Evolutionary conservation across 2,113 vertebrate species (phyloP).

Genomic region (Ellobius talpinus): DNA sequence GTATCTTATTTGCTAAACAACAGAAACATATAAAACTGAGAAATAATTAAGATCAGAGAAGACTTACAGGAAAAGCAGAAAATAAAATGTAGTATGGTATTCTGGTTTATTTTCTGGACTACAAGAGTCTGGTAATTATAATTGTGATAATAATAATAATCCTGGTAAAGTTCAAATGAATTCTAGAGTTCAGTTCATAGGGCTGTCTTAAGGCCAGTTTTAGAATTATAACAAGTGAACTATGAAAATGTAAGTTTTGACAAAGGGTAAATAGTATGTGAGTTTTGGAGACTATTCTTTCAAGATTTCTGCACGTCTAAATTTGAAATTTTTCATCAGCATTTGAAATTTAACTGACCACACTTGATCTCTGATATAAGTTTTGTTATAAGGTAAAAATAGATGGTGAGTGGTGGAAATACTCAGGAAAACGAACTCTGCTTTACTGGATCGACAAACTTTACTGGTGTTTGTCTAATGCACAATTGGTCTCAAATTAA

Average conservation of each 20-base stretch:
- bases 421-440: neutral
- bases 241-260: neutral
- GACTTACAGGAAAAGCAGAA: neutral
- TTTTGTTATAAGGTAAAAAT: neutral
- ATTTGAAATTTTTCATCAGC: neutral
- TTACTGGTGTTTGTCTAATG: neutral
- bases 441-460: neutral
- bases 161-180: neutral
- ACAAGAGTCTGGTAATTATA: neutral
- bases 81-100: neutral
- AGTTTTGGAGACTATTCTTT: neutral
- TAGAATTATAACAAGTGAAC: neutral
- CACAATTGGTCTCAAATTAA: neutral
- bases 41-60: too few relatives aligned
- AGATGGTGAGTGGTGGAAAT: neutral
- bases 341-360: neutral
- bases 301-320: neutral
- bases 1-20: too few relatives aligned
- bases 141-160: neutral
- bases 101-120: neutral
- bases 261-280: neutral
- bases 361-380: neutral
- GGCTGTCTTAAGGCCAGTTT: neutral
- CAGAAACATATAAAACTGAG: too few relatives aligned
- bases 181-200: neutral